Conservation (phyloP, 1,140 invertebrate genomes). For the Colletes latitarsis region DNA sequence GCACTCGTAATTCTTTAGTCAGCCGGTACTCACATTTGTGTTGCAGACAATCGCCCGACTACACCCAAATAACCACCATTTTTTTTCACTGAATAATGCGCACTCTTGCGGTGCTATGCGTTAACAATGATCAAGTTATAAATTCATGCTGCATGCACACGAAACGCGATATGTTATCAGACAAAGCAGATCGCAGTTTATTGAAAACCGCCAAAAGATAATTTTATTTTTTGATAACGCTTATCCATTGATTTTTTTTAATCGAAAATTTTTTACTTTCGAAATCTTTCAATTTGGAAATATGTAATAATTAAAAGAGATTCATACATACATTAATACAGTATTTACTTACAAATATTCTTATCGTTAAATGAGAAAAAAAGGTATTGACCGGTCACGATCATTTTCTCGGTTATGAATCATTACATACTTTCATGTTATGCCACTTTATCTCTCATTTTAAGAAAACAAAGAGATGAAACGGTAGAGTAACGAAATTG, state of each 20-base stretch:
- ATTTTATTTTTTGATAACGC: conserved; percentile 16
- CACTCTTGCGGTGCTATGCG: conserved; percentile 67
- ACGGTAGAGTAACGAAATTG: no score
- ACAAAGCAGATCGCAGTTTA: background rate
- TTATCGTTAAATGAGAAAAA: background rate
- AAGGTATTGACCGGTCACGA: background rate
- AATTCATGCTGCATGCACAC: conserved; percentile 31
- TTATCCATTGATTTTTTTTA: background rate
- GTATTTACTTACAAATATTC: background rate
- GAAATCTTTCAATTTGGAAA: no score
- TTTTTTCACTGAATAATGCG: conserved; percentile 68
- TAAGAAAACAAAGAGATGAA: no score
- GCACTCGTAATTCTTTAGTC: conserved; percentile 64
- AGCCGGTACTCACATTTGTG: conserved; percentile 76
- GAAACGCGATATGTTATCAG: background rate
- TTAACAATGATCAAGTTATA: conserved; percentile 31
- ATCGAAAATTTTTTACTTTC: no score
- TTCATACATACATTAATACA: no score
- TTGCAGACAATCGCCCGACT: conserved; percentile 75
- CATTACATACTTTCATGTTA: no score
- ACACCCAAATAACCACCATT: conserved; percentile 80
- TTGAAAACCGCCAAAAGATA: conserved; percentile 2
- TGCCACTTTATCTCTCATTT: no score
- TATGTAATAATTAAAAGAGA: no score
- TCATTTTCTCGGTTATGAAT: background rate